Conservation (phyloP, 1,140 invertebrate genomes). For the Papilio glaucus region DNA sequence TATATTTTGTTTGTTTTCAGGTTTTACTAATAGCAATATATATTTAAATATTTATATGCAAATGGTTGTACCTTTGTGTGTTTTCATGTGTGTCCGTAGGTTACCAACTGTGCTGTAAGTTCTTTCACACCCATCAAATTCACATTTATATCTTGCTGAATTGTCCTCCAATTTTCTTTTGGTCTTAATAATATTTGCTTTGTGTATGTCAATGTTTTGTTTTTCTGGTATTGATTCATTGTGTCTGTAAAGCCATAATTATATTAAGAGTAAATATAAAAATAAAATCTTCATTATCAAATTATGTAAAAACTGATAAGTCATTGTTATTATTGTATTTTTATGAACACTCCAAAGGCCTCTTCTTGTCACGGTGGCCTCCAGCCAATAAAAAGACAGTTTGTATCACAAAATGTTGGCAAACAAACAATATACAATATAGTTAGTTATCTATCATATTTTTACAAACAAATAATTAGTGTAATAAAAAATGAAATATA, state of each 20-base stretch:
- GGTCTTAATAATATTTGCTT: slow-evolving; percentile 58
- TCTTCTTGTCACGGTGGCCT: neutral
- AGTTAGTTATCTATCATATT: neutral
- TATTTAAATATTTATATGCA: too few relatives aligned
- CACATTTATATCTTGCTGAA: slow-evolving; percentile 88
- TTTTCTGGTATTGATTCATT: slow-evolving; percentile 57
- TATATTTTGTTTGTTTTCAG: too few relatives aligned
- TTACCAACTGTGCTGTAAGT: slow-evolving; percentile 98
- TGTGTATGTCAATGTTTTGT: slow-evolving; percentile 53
- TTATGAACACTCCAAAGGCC: too few relatives aligned
- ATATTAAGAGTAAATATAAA: too few relatives aligned
- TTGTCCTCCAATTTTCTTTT: slow-evolving; percentile 65
- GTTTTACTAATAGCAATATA: too few relatives aligned
- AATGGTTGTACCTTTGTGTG: slow-evolving; percentile 95
- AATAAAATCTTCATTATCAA: neutral
- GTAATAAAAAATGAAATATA: neutral
- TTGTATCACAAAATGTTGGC: too few relatives aligned
- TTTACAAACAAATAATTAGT: neutral
- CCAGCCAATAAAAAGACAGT: too few relatives aligned
- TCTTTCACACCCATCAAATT: slow-evolving; percentile 94
- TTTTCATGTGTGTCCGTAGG: slow-evolving; percentile 97
- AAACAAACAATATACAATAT: neutral
- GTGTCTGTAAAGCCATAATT: slow-evolving; percentile 62
- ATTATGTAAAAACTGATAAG: too few relatives aligned
- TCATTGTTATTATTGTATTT: too few relatives aligned